Conservation (phyloP, 2,888 invertebrate genomes). For the Blomia tropicalis region DNA sequence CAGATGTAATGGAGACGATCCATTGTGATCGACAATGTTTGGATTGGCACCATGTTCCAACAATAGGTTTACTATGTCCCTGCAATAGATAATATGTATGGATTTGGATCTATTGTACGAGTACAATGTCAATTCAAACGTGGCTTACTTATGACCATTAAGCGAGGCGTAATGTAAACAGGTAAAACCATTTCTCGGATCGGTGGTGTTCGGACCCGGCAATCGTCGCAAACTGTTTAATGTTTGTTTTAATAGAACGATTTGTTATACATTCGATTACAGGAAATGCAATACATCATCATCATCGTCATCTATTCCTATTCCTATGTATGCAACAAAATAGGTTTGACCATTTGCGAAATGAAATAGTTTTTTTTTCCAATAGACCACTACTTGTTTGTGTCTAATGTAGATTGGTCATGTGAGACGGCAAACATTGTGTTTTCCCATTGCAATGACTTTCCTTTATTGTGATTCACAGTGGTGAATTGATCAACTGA, state of each 20-base stretch:
- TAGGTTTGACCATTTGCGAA: no score
- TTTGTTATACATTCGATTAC: not conserved
- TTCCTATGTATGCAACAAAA: no score
- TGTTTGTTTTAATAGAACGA: not conserved
- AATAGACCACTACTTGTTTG: no score
- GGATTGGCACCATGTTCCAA: slow-evolving; percentile 72
- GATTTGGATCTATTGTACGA: no score
- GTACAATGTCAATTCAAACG: not conserved
- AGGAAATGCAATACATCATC: no score
- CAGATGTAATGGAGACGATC: slow-evolving; percentile 77
- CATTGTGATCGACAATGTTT: slow-evolving; percentile 70
- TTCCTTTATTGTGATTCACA: no score
- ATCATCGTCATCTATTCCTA: no score
- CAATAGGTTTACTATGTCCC: slow-evolving; percentile 39
- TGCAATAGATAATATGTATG: slow-evolving; percentile 8
- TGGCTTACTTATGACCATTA: slow-evolving; percentile 52
- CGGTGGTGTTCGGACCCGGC: slow-evolving; percentile 80
- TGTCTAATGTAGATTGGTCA: no score
- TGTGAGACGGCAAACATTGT: no score
- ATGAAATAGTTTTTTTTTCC: no score
- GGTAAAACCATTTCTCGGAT: slow-evolving; percentile 69
- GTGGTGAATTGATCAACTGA: no score
- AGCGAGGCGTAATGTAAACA: slow-evolving; percentile 83
- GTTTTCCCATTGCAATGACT: no score
- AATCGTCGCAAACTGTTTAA: slow-evolving; percentile 58